These are phyloP conservation scores for Leucopsar rothschildi DNA, from an alignment of 2,113 vertebrate species.

Conservation along the genomic window DNA sequence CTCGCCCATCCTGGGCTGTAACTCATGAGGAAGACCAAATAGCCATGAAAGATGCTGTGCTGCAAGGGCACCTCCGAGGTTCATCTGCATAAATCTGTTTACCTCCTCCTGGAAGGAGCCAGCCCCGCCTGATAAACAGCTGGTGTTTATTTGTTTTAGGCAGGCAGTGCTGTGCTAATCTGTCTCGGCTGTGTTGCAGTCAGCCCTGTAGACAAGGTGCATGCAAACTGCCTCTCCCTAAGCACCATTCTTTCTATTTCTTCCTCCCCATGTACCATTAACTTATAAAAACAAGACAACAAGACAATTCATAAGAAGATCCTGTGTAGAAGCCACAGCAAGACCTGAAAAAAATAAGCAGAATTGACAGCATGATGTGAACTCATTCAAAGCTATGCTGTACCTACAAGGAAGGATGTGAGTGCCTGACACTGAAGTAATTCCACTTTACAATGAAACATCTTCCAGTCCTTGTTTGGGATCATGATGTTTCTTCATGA, in stretches of 20 bases:
- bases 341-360: slow-evolving; percentile 26
- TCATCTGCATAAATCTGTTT: slow-evolving; percentile 70
- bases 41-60: slow-evolving; percentile 22
- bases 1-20: neutral
- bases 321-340: neutral
- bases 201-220: slow-evolving; percentile 51
- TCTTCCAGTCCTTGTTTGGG: neutral
- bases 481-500: neutral
- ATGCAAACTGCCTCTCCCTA: neutral
- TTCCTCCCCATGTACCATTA: neutral
- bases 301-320: slow-evolving; percentile 12
- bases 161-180: slow-evolving; percentile 46
- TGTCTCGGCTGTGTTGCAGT: neutral
- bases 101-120: slow-evolving; percentile 20
- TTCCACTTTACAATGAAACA: neutral
- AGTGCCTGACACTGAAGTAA: neutral
- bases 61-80: slow-evolving; percentile 57
- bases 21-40: slow-evolving; percentile 6
- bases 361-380: slow-evolving; percentile 6
- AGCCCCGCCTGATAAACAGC: slow-evolving; percentile 62
- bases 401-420: neutral
- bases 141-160: slow-evolving; percentile 64
- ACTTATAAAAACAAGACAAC: slow-evolving; percentile 33
- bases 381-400: neutral
- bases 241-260: neutral